Conservation (phyloP, 2,888 invertebrate genomes). For the Spilosoma lubricipeda region DNA sequence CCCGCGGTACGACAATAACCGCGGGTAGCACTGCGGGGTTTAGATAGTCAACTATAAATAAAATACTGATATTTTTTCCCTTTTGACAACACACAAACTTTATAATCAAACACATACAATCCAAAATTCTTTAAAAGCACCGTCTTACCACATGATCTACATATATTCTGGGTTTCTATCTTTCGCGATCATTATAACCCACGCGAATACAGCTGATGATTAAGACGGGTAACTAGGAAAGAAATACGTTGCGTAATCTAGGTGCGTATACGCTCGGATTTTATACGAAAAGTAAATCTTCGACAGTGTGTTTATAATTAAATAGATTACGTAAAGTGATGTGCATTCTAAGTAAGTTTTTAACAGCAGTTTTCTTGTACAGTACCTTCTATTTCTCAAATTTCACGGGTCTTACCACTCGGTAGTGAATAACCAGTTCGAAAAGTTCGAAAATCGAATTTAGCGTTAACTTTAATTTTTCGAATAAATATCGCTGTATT, state of each 20-base stretch:
- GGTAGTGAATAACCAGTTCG: too few relatives aligned
- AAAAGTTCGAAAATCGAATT: too few relatives aligned
- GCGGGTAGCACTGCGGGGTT: too few relatives aligned
- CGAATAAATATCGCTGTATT: too few relatives aligned
- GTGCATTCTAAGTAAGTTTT: not conserved
- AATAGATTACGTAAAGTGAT: not conserved
- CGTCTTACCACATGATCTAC: conserved; percentile 10
- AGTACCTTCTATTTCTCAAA: too few relatives aligned
- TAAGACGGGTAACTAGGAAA: conserved; percentile 21
- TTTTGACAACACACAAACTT: not conserved
- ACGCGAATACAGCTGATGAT: conserved; percentile 38
- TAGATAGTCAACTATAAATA: too few relatives aligned
- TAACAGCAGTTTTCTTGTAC: not conserved
- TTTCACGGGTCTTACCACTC: too few relatives aligned
- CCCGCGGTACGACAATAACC: too few relatives aligned
- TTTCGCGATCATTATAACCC: conserved; percentile 29
- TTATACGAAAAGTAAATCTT: not conserved
- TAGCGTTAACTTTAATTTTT: too few relatives aligned
- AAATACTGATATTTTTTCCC: too few relatives aligned
- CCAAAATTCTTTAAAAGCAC: not conserved
- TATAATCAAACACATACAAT: not conserved
- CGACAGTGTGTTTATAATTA: not conserved
- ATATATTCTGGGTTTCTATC: conserved; percentile 9
- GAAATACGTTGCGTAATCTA: conserved; percentile 25
- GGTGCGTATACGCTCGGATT: not conserved